Conservation (phyloP, 2,888 invertebrate species). For the Agrochola macilenta region DNA sequence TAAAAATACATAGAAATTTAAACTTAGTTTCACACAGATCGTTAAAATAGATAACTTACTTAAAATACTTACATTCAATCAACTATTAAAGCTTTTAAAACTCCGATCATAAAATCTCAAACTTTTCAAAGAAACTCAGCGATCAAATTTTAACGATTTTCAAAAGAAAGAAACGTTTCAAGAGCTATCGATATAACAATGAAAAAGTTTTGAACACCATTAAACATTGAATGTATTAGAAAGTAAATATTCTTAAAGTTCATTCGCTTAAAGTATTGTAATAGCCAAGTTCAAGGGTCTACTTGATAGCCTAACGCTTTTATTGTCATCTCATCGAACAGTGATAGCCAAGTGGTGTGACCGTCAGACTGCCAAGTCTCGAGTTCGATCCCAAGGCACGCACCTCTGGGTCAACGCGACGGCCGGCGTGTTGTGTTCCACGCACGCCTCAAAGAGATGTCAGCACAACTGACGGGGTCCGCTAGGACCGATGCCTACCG, state of each 20-base stretch:
- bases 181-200: slow-evolving; percentile 48
- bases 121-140: slow-evolving; percentile 19
- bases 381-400: too few relatives aligned
- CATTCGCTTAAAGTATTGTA: slow-evolving; percentile 5
- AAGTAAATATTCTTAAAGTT: slow-evolving; percentile 30
- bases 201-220: slow-evolving; percentile 53
- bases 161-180: slow-evolving; percentile 44
- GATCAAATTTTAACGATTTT: slow-evolving; percentile 44
- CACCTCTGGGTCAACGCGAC: too few relatives aligned
- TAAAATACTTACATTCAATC: slow-evolving; percentile 18
- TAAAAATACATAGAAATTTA: neutral
- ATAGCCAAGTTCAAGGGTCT: neutral
- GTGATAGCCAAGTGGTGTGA: too few relatives aligned
- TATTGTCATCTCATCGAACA: slow-evolving; percentile 12
- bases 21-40: neutral
- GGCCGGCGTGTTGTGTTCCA: too few relatives aligned
- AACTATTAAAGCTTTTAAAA: slow-evolving; percentile 28
- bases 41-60: neutral
- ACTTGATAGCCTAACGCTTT: slow-evolving; percentile 27
- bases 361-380: too few relatives aligned
- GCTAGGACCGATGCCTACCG: too few relatives aligned
- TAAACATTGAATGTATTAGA: slow-evolving; percentile 42
- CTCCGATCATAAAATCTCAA: slow-evolving; percentile 41
- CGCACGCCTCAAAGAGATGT: too few relatives aligned
- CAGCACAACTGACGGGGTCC: too few relatives aligned